Percentiles rank a stretch among this genome's conserved stretches.
phyloP scores from a whole-genome alignment of 2,888 invertebrate species.

The Corbicula japonica region DNA sequence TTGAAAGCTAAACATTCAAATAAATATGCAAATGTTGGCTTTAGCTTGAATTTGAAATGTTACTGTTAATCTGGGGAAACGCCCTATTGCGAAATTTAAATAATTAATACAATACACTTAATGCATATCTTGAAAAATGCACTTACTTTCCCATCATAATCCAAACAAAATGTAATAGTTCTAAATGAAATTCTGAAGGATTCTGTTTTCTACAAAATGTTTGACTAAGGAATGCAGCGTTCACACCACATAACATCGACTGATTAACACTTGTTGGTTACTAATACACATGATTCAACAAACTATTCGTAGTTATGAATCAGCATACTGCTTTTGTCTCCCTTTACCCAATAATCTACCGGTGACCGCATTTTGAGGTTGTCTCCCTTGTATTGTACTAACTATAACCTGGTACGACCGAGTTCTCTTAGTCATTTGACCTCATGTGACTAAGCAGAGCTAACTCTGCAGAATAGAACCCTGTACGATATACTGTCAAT shows the following conservation, averaged over 20 bases:
- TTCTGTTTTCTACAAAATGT: not conserved
- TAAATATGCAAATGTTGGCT: too few species aligned
- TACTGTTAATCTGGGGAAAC: too few species aligned
- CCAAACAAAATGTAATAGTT: not conserved
- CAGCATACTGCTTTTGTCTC: conserved; percentile 25
- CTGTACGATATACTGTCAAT: too few species aligned
- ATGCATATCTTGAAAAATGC: not conserved
- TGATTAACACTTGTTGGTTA: conserved; percentile 45
- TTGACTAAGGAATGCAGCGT: conserved; percentile 9
- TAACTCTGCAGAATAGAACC: too few species aligned
- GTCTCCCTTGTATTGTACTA: not conserved
- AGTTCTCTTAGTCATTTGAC: too few species aligned
- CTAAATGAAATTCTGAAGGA: not conserved
- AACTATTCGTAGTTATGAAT: conserved; percentile 61
- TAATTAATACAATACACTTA: not conserved
- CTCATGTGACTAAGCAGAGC: too few species aligned
- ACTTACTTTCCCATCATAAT: conserved; percentile 34
- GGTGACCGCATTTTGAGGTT: not conserved
- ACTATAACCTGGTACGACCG: too few species aligned
- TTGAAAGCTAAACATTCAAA: too few species aligned
- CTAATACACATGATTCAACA: conserved; percentile 67
- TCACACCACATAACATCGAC: too few species aligned
- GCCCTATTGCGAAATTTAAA: not conserved
- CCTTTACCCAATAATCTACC: not conserved
- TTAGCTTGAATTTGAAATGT: too few species aligned